Conservation (phyloP, 2,113 vertebrate genomes). For the Balaeniceps rex region DNA sequence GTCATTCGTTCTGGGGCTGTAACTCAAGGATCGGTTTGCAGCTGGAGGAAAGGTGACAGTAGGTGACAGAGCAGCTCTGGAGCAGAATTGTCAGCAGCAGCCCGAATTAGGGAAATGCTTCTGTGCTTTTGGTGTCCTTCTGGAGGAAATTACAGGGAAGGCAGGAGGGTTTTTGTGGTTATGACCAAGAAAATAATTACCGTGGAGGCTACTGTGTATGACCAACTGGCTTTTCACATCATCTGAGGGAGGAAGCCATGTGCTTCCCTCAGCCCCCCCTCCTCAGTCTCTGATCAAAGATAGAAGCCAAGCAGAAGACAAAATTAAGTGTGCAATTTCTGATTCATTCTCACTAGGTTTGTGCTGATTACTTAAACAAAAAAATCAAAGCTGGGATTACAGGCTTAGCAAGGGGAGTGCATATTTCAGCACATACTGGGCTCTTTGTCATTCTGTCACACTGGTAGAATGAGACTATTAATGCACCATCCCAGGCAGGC, state of each 20-base stretch:
- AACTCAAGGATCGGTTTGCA: background rate
- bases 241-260: background rate
- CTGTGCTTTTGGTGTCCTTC: background rate
- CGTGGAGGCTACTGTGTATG: background rate
- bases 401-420: constrained; percentile 36
- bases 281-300: constrained; percentile 18
- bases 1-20: background rate
- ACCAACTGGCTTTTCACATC: background rate
- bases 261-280: background rate
- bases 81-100: background rate
- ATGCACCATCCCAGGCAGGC: constrained; percentile 19
- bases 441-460: constrained; percentile 55
- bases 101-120: background rate
- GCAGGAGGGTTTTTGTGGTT: background rate
- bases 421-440: constrained; percentile 53
- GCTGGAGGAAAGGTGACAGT: background rate
- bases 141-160: background rate
- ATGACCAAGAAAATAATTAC: background rate
- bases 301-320: background rate
- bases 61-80: background rate
- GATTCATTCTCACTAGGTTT: constrained; percentile 15
- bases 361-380: constrained; percentile 6
- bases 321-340: constrained; percentile 1
- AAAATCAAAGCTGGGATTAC: constrained; percentile 36
- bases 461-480: constrained; percentile 49